Base-by-base conservation (phyloP, 2,113 vertebrate genomes). In the Ranitomeya variabilis region DNA sequence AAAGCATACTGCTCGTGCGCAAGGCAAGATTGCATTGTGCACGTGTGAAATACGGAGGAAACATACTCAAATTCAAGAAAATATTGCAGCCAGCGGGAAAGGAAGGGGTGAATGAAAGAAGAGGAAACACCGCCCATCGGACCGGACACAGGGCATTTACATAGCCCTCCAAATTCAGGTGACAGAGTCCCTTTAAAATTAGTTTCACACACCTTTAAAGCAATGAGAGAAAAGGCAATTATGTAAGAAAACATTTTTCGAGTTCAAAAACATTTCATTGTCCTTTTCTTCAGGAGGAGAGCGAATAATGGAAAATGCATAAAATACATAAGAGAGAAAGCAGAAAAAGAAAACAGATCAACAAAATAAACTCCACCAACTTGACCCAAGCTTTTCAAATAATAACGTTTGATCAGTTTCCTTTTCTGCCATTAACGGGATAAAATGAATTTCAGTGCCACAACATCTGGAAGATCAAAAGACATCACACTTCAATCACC, bases 401-500 rank as follows among this genome's bases (percentile, higher is more conserved):
- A 91, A 91, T 89, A 80, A 91, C 90, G 79, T 11, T 86, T 90
- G 90, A 88, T 86, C 89, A 89, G 91, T 91, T 82, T 73, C 19
- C 71, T 66, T 87, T 83, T 83, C 69, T 52, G 83, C 92, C 91
- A 90, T 91, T 71, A 88, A 90, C 91, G 92, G 90, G 94, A 93
- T 93, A 91, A 90, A 92, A 93, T 91, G 93, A 93, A 94, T 95
- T 92, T 92, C 91, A 93, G 92, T 93, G 92, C 91, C 92, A 92
- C 90, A 93, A 94, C 95, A 96, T 96, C 96, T 96, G 95, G 93
- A 95, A 93, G 92, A 94, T 94, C 94, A 93, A 94, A 95, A 95
- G 94, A 94, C 90, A 92, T 91, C 93, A 89, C 90, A 92, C 94
- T 95, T 96, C 94, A 94, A 96, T 95, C 96, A 94, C 91, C 90